Evolutionary conservation across 2,888 invertebrate genomes (phyloP).

Genomic region (Gymnoscelis rufifasciata): DNA sequence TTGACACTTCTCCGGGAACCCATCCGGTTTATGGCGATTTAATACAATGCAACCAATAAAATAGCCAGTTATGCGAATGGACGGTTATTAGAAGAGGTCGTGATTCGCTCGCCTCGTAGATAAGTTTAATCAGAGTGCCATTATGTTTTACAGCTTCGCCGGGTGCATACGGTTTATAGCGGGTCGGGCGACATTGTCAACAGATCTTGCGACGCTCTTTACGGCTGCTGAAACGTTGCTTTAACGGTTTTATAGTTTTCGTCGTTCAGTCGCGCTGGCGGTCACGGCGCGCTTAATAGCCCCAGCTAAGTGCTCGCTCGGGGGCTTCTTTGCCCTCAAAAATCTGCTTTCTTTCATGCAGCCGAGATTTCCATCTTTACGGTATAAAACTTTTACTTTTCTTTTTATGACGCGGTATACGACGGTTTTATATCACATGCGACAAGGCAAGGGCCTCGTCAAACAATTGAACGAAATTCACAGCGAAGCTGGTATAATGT

Average conservation of each 20-base stretch:
- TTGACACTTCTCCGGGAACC: constrained; percentile 37
- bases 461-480: constrained; percentile 23
- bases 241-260: constrained; percentile 79
- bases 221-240: constrained; percentile 78
- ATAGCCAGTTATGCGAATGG: constrained; percentile 39
- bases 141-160: constrained; percentile 73
- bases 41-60: constrained; percentile 43
- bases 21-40: constrained; percentile 39
- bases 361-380: constrained; percentile 72
- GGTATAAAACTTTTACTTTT: constrained; percentile 58
- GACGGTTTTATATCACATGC: constrained; percentile 26
- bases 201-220: constrained; percentile 78
- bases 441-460: constrained; percentile 20
- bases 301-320: constrained; percentile 75
- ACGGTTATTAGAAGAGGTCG: constrained; percentile 59
- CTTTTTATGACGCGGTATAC: constrained; percentile 43
- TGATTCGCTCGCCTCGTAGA: constrained; percentile 62
- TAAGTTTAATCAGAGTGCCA: constrained; percentile 77
- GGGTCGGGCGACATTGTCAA: constrained; percentile 75
- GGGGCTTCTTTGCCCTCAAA: constrained; percentile 64
- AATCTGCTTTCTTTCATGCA: constrained; percentile 66
- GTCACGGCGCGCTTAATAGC: constrained; percentile 75
- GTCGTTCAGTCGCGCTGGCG: constrained; percentile 73
- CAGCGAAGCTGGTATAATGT: constrained; percentile 23
- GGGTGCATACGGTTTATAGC: constrained; percentile 77